Percentiles rank a stretch among this genome's conserved stretches.
Conservation (phyloP, 2,113 vertebrate species). For the Nansenia antarctica region DNA sequence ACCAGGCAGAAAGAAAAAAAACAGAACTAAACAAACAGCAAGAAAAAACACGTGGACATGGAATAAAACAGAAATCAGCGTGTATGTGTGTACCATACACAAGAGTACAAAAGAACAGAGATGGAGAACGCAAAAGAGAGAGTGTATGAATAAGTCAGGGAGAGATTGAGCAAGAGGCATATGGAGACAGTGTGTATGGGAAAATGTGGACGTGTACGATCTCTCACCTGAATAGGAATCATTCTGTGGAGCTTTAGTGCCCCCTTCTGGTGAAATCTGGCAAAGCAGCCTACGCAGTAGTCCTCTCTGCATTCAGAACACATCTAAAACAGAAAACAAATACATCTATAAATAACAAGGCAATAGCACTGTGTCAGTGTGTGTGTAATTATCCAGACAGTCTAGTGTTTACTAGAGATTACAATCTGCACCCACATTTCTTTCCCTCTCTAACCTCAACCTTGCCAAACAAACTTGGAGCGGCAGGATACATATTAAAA, state of each 20-base stretch:
- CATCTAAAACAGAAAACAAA: slow-evolving; percentile 66
- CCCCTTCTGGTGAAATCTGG: slow-evolving; percentile 87
- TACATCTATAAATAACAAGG: slow-evolving; percentile 21
- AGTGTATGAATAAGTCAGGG: background rate
- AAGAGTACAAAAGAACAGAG: slow-evolving; percentile 30
- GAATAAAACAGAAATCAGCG: background rate
- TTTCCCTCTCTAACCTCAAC: slow-evolving; percentile 24
- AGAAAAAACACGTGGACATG: background rate
- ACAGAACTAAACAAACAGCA: background rate
- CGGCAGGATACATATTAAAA: slow-evolving; percentile 51
- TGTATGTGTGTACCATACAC: background rate
- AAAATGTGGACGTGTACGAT: slow-evolving; percentile 5
- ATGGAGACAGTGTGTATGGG: background rate
- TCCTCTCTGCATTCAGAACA: slow-evolving; percentile 85
- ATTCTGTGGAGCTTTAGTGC: slow-evolving; percentile 86
- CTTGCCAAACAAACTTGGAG: slow-evolving; percentile 43
- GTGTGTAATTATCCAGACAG: background rate
- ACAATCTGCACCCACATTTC: slow-evolving; percentile 13
- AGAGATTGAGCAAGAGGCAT: background rate
- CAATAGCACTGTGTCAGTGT: background rate
- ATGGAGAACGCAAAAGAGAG: slow-evolving; percentile 11
- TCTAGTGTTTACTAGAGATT: slow-evolving; percentile 6
- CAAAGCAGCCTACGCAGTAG: slow-evolving; percentile 83
- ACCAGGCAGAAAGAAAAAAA: background rate
- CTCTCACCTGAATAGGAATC: slow-evolving; percentile 77